Base-by-base conservation (phyloP, 37 sponge, comb jelly and placozoan species). In the Crambe crambe region DNA sequence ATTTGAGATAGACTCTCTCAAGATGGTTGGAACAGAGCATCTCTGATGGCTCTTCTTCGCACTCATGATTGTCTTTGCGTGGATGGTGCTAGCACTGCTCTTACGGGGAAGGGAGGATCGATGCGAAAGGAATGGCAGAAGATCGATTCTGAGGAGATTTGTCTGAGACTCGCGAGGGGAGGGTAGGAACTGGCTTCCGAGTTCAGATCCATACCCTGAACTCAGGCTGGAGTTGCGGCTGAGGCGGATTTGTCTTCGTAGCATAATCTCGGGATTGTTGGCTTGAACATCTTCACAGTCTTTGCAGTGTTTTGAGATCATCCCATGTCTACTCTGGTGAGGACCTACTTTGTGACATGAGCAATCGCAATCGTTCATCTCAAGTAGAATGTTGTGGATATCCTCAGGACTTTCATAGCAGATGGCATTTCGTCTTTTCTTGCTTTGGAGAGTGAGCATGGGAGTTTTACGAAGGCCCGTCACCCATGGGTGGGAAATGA, bases 401-500 rank as follows among this genome's bases (percentile, higher is more conserved):
- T 10, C 21, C 12, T 51, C 74, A 2, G 73, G 9, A 32, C 42
- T 67, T 27, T 61, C 36, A 25, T 74, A 35, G 56, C 41, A 42
- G 32, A 56, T 23, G 12, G 29, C 74, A 29, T 70, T 9, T 51
- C 37, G 39, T 25, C 70, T 58, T 20, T 26, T n/a, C 3, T 15
- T 42, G 73, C 9, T 2, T 20, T 26, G 31, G 25, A 32, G 30
- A 6, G 30, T 2, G 66, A 26, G 71, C 26, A 42, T 35, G 40
- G 34, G 23, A 37, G 17, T 35, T 37, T 51, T 72, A 18, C 35
- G 25, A 3, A 34, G 9, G 10, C 42, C 23, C 10, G 47, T 75
- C 39, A 84, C 34, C 93, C 93, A 93, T 0, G 93, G 89, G 51
- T 93, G 93, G n/a, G 56, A 29, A 10, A 85, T 72, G 37, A 93